Percentiles rank a stretch among this genome's conserved stretches.
These are phyloP conservation scores for Sinocyclocheilus anshuiensis DNA, from an alignment of 2,113 vertebrate species.

Conservation along the genomic window DNA sequence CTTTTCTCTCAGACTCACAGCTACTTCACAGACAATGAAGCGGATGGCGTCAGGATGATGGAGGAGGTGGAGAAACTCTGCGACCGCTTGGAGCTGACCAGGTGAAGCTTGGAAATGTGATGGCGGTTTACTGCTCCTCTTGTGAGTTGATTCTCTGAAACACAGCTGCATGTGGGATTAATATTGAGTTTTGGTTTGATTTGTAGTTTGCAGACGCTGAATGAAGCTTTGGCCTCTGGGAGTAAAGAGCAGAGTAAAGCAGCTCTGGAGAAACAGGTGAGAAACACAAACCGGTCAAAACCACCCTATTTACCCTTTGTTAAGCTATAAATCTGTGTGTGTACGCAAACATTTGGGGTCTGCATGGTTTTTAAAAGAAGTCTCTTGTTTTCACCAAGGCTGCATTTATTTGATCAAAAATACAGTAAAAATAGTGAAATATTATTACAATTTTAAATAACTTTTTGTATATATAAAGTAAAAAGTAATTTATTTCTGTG, in stretches of 20 bases:
- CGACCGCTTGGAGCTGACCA: conserved; percentile 90
- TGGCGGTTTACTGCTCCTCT: neutral
- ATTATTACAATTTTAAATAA: neutral
- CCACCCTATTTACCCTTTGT: neutral
- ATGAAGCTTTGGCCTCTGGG: conserved; percentile 86
- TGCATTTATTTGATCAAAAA: neutral
- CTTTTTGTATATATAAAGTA: neutral
- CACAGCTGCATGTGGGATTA: neutral
- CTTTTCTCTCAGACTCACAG: conserved; percentile 91
- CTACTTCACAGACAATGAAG: conserved; percentile 92
- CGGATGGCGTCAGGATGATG: conserved; percentile 96
- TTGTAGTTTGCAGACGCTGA: conserved; percentile 92
- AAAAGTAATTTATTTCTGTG: neutral
- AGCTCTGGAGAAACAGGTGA: conserved; percentile 92
- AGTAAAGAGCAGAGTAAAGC: conserved; percentile 89
- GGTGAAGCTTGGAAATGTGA: conserved; percentile 69
- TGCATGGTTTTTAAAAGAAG: neutral
- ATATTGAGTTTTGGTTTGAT: neutral
- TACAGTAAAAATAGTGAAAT: neutral
- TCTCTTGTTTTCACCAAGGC: neutral
- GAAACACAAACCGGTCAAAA: neutral
- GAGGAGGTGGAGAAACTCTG: conserved; percentile 98
- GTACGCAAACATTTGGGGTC: neutral
- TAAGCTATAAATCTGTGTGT: neutral
- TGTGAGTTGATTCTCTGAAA: neutral